Evolutionary conservation across 2,113 vertebrate genomes (phyloP).

Genomic region (Noctilio leporinus): DNA sequence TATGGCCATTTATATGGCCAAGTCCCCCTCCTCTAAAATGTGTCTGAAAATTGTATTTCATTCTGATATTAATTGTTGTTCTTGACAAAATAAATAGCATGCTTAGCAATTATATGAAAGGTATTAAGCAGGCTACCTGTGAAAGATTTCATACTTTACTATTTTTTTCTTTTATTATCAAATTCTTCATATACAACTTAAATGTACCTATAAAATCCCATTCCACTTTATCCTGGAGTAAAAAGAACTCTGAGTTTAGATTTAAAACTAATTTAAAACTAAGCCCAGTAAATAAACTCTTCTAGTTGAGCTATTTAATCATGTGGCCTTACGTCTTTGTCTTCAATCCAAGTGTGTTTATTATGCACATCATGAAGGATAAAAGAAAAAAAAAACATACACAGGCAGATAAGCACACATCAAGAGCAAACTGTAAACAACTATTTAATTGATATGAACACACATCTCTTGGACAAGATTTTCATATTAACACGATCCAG

Average conservation of each 20-base stretch:
- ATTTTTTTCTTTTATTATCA: not conserved
- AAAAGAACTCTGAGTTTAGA: not conserved
- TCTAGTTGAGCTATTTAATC: not conserved
- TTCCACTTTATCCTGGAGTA: not conserved
- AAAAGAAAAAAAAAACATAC: not conserved
- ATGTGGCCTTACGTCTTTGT: not conserved
- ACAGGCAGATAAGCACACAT: not conserved
- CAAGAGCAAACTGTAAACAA: not conserved
- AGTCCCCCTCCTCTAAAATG: not conserved
- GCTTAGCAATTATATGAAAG: not conserved
- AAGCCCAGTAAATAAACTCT: not conserved
- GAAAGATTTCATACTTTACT: not conserved
- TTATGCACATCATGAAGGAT: not conserved
- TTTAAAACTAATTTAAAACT: not conserved
- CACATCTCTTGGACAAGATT: not conserved
- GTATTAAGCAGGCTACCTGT: not conserved
- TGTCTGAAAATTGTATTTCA: not conserved
- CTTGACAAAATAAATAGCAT: not conserved
- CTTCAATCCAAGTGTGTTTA: not conserved
- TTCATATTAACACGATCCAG: not conserved
- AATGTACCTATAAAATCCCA: not conserved
- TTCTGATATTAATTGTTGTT: not conserved
- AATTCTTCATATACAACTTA: not conserved
- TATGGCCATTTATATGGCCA: not conserved
- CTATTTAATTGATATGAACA: not conserved